Evolutionary conservation across 2,113 vertebrate species (phyloP).

Genomic region (Camelus dromedarius): DNA sequence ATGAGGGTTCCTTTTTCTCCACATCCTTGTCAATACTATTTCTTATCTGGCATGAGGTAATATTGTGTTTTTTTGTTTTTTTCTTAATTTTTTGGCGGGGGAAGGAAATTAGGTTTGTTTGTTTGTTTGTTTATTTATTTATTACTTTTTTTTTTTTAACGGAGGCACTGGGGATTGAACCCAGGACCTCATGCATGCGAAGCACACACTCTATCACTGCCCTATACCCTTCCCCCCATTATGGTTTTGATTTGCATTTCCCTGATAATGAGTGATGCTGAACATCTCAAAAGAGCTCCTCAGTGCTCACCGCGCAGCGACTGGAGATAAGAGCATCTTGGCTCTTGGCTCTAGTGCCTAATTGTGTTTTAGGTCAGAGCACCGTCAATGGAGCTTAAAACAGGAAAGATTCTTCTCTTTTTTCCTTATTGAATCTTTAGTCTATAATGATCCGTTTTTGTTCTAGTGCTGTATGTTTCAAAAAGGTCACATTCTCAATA

Average conservation of each 20-base stretch:
- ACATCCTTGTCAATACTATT: neutral
- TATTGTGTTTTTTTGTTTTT: neutral
- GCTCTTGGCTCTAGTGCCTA: neutral
- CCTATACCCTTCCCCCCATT: neutral
- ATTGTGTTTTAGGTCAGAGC: neutral
- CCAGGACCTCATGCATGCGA: no score
- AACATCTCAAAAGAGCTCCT: neutral
- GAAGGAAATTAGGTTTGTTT: no score
- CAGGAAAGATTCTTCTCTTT: neutral
- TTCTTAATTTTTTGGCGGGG: no score
- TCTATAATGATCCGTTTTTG: neutral
- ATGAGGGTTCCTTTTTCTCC: neutral
- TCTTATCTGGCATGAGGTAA: neutral
- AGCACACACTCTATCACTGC: no score
- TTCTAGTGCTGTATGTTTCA: neutral
- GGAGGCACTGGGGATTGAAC: no score
- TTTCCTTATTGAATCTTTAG: neutral
- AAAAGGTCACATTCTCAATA: neutral
- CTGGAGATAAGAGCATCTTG: neutral
- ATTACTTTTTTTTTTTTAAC: no score
- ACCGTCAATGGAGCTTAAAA: neutral
- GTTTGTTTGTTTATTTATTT: no score
- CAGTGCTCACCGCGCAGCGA: rapidly evolving
- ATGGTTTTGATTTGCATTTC: neutral
- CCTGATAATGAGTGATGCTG: neutral